Evolutionary conservation across 2,797 vertebrate species (phyloP).

Genomic region (Tokudaia muenninki): DNA sequence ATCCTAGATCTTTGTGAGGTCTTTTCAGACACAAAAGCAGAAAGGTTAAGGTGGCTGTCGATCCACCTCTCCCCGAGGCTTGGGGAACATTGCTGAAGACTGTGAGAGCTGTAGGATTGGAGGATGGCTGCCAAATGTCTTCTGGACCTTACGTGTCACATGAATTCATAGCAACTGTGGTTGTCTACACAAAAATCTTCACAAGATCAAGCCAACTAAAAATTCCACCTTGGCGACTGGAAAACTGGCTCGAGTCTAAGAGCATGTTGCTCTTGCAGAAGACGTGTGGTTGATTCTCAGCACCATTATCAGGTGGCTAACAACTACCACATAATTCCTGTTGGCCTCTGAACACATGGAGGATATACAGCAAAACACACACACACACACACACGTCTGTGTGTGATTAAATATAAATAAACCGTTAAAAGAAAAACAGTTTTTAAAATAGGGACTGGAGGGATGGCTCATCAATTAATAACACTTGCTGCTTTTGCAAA

Average conservation of each 20-base stretch:
- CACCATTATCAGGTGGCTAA: not conserved
- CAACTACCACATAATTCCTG: not conserved
- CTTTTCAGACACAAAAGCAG: slow-evolving; percentile 75
- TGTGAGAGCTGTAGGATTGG: not conserved
- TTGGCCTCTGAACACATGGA: not conserved
- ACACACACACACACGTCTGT: not conserved
- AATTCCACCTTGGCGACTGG: not conserved
- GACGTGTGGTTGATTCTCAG: no score
- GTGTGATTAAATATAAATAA: not conserved
- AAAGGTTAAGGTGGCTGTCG: slow-evolving; percentile 15
- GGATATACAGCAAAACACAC: not conserved
- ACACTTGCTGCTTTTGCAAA: not conserved
- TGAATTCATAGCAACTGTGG: not conserved
- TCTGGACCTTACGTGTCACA: not conserved
- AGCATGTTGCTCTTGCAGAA: not conserved
- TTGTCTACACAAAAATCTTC: not conserved
- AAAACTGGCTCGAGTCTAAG: not conserved
- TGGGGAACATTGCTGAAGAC: not conserved
- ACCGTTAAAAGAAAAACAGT: not conserved
- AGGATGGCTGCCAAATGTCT: no score
- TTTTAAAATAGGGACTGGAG: not conserved
- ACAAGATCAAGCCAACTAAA: not conserved
- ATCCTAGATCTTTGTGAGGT: slow-evolving; percentile 75
- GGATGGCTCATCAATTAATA: not conserved
- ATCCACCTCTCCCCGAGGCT: not conserved